A percentile compares a stretch with the other conserved stretches of the same genome.
phyloP scores from a whole-genome alignment of 92 coral and sea anemone species.

The Montipora capitata region DNA sequence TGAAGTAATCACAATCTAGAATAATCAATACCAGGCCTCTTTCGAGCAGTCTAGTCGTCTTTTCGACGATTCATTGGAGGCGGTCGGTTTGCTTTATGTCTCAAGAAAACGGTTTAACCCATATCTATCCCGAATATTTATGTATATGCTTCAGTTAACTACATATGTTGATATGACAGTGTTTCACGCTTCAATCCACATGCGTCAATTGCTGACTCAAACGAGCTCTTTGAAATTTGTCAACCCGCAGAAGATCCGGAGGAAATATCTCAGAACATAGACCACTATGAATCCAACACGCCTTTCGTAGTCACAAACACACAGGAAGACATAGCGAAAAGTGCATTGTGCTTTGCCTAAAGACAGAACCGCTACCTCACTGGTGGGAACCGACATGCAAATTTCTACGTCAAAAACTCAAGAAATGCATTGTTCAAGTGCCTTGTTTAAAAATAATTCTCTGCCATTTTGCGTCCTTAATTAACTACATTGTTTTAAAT shows the following conservation, averaged over 20 bases:
- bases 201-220: conserved; percentile 34
- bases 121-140: conserved; percentile 52
- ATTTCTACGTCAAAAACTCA: conserved; percentile 17
- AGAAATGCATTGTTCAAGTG: conserved; percentile 16
- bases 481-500: conserved; percentile 12
- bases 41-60: conserved; percentile 57
- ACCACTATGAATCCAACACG: neutral
- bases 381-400: conserved; percentile 15
- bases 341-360: neutral
- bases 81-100: conserved; percentile 42
- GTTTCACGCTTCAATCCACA: conserved; percentile 55
- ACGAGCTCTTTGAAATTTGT: conserved; percentile 11
- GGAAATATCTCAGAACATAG: conserved; percentile 20
- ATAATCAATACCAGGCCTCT: conserved; percentile 43
- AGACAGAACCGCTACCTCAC: conserved; percentile 3
- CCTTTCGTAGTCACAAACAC: conserved; percentile 11
- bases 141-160: conserved; percentile 28
- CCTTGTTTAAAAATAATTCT: conserved; percentile 11
- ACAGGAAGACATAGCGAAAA: neutral
- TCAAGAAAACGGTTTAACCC: conserved; percentile 16
- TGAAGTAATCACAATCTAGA: conserved; percentile 5
- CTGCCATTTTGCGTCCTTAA: neutral
- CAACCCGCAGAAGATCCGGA: conserved; percentile 10
- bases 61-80: conserved; percentile 21
- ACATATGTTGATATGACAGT: conserved; percentile 50